Conservation (phyloP, 2,797 vertebrate genomes). For the Myripristis murdjan region DNA sequence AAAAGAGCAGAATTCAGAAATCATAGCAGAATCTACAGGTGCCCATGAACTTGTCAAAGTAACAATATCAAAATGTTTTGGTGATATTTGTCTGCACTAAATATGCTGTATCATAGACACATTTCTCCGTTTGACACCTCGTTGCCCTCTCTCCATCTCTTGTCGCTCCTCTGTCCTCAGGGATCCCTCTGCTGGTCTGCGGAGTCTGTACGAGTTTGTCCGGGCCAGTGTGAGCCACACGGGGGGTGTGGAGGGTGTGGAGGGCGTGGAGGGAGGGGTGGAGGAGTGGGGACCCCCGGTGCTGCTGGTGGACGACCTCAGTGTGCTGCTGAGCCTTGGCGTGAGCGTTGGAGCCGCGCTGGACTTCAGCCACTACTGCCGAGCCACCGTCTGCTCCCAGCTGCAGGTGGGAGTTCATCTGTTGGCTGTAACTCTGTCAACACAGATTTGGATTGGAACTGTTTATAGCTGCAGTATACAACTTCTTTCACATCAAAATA, state of each 20-base stretch:
- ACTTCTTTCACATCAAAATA: no score
- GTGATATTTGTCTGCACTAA: no score
- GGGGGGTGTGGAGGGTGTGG: rapidly evolving
- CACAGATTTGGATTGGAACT: no score
- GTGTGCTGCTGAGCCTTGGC: slow-evolving; percentile 91
- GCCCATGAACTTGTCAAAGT: no score
- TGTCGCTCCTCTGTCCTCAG: slow-evolving; percentile 70
- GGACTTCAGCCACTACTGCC: slow-evolving; percentile 95
- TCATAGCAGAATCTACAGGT: no score
- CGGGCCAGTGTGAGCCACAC: slow-evolving; percentile 47
- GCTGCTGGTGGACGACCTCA: slow-evolving; percentile 92
- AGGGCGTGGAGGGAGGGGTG: rapidly evolving
- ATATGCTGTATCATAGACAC: no score
- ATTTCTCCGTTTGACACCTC: not conserved
- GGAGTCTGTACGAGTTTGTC: slow-evolving; percentile 87
- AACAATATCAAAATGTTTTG: no score
- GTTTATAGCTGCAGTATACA: no score
- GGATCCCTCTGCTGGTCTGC: slow-evolving; percentile 77
- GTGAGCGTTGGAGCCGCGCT: slow-evolving; percentile 78
- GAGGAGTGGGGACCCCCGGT: slow-evolving; percentile 84
- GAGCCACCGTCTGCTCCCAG: slow-evolving; percentile 84
- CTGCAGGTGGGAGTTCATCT: slow-evolving; percentile 81
- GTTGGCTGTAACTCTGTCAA: no score
- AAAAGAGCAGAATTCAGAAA: no score
- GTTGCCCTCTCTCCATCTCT: not conserved